These are phyloP conservation scores for Mystacides longicornis DNA, from an alignment of 2,888 invertebrate species.

Conservation along the genomic window DNA sequence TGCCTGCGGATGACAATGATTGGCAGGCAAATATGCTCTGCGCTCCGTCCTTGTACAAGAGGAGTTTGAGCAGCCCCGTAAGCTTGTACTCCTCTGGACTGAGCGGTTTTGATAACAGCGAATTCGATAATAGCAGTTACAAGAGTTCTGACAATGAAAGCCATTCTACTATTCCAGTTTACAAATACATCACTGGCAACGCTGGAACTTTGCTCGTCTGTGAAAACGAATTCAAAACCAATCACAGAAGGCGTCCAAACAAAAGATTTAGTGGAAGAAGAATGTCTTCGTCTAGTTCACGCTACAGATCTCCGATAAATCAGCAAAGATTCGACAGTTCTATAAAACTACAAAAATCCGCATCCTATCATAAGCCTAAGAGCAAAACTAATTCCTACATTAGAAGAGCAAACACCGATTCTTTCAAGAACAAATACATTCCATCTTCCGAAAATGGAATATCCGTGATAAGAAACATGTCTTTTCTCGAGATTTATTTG, in stretches of 20 bases:
- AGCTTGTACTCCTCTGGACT: slow-evolving; percentile 20
- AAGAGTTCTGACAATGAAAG: slow-evolving; percentile 49
- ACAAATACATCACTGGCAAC: slow-evolving; percentile 36
- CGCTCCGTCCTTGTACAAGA: slow-evolving; percentile 7
- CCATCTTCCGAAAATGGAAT: background rate
- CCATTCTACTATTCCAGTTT: slow-evolving; percentile 33
- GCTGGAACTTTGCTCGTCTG: slow-evolving; percentile 39
- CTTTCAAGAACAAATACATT: slow-evolving; percentile 15
- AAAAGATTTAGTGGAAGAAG: slow-evolving; percentile 24
- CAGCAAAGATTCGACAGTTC: background rate
- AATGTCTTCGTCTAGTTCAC: slow-evolving; percentile 15
- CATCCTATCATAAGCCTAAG: slow-evolving; percentile 21
- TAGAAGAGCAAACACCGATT: slow-evolving; percentile 22
- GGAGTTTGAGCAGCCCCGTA: slow-evolving; percentile 19
- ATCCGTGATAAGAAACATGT: slow-evolving; percentile 33
- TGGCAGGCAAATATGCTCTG: slow-evolving; percentile 6
- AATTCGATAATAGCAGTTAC: slow-evolving; percentile 41
- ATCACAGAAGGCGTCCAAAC: slow-evolving; percentile 27
- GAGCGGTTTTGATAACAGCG: slow-evolving; percentile 22
- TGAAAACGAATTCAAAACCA: slow-evolving; percentile 27
- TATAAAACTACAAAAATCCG: slow-evolving; percentile 19
- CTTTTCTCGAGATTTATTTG: slow-evolving; percentile 47
- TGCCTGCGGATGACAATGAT: background rate
- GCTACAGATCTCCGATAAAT: slow-evolving; percentile 1
- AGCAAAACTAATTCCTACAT: slow-evolving; percentile 7